Base-by-base conservation (phyloP, 2,888 invertebrate species). In the Polydrusus pterygomalis region DNA sequence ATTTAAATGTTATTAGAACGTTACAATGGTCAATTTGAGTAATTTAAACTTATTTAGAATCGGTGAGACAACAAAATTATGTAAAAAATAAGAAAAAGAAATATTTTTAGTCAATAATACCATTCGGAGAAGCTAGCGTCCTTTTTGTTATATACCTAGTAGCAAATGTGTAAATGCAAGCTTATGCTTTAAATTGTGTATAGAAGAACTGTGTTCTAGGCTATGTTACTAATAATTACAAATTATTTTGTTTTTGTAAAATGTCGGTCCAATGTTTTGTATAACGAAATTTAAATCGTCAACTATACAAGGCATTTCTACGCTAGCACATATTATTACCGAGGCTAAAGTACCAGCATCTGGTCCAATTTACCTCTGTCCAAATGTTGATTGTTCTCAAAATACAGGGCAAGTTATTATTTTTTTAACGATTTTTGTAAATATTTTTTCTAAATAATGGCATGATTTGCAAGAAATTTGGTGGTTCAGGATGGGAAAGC, bases 181-280 rank as follows among this genome's bases (percentile, higher is more conserved):
- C 75, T 76, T 76, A 54, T 74, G 74, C 74, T 74, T 74, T 64
- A 58, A 70, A 30, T 70, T 65, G 58, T 70, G 64, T 70, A 75
- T 70, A 75, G 74, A 74, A 49, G 51, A 68, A 56, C 56, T 18
- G 43, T 68, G 72, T 65, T 43, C n/a, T 58, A 58, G 54, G 20
- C 63, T 63, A 45, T 15, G 15, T 7, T 56, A 56, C 56, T 56
- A 56, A 56, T 56, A 43, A 43, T 43, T 43, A 43, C 6, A 43
- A 13, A 43, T 43, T 25, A 13, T 30, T 49, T 49, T 49, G 17
- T 54, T 54, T 54, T 25, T 1, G 54, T 13, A 25, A 54, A 54
- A 54, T 13, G 25, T 56, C 30, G n/a, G 34, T 34, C 34, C n/a
- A 54, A 2, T 54, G 54, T 34, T 34, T 34, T 34, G 8, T 10